Base-by-base conservation (phyloP, 2,888 invertebrate species). In the Troglohyphantes excavatus region DNA sequence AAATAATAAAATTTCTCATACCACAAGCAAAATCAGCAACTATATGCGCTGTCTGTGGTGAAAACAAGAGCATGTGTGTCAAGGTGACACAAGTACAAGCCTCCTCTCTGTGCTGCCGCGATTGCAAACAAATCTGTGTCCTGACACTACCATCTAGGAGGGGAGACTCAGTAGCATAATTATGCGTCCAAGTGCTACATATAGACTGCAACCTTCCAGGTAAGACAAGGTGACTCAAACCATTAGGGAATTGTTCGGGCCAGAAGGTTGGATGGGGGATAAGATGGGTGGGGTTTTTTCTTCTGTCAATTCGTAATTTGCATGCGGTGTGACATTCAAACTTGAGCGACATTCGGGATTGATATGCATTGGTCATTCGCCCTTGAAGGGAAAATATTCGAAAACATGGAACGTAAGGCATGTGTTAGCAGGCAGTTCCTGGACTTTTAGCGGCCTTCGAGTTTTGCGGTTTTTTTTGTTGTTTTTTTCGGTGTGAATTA, bases 191-290 rank as follows among this genome's bases (percentile, higher is more conserved):
- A 83, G 73, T 83, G 65, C 67, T 76, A 85, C 84, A 85, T 65
- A 85, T 68, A 85, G 84, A 76, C 65, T 85, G 67, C 84, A 85
- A 83, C 73, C 65, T 83, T 72, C 65, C 46, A 68, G 46, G 39
- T 68, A 85, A 75, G 75, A 85, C 84, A 85, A 85, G 84, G 84
- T 85, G 84, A 85, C 75, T 85, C 67, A 27, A 26, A 63, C 76
- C 84, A 85, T 85, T 85, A 85, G 76, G 67, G 76, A 85, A 85
- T 85, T 83, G 83, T 83, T 83, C 26, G 53, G 78, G 6, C 78
- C 65, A 29, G 59, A 82, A 82, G 82, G 70, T 61, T 79, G 79
- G n/a, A n/a, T n/a, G n/a, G n/a, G n/a, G 67, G 67, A 43, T 29
- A 23, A 33, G 82, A 82, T 70, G 70, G 82, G 82, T 67, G 82